A percentile compares a stretch with the other conserved stretches of the same genome.
phyloP scores from a whole-genome alignment of 2,888 invertebrate species.

The Entomobrya multifasciata region DNA sequence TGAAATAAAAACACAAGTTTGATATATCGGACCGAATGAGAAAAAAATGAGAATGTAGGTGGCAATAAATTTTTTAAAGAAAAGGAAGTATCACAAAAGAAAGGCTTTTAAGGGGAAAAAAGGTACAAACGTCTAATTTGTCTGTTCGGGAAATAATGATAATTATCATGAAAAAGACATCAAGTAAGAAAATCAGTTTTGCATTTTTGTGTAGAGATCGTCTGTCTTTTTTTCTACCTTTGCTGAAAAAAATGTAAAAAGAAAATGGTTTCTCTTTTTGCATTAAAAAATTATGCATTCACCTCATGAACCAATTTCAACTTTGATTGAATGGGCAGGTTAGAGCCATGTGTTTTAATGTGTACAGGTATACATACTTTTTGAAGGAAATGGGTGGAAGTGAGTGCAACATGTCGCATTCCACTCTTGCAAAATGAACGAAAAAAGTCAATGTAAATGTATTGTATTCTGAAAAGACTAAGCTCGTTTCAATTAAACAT shows the following conservation, averaged over 20 bases:
- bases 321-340: conserved; percentile 9
- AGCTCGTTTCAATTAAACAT: conserved; percentile 28
- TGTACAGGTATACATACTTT: background rate
- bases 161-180: conserved; percentile 45
- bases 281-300: background rate
- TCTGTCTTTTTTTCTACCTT: background rate
- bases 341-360: background rate
- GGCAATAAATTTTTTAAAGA: background rate
- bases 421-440: background rate
- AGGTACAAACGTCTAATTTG: conserved; percentile 33
- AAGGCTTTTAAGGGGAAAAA: conserved; percentile 17
- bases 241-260: too few relatives aligned
- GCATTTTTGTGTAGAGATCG: background rate
- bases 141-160: conserved; percentile 8
- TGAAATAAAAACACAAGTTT: background rate
- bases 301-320: conserved; percentile 30
- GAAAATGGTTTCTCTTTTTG: background rate
- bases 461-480: too few relatives aligned
- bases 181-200: conserved; percentile 9
- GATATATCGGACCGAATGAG: background rate
- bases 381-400: background rate
- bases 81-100: conserved; percentile 28
- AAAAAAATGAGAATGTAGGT: background rate
- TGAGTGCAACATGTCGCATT: background rate
- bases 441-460: too few relatives aligned